phyloP scores from a whole-genome alignment of 2,888 invertebrate genomes.

The Seira sanloemensis region DNA sequence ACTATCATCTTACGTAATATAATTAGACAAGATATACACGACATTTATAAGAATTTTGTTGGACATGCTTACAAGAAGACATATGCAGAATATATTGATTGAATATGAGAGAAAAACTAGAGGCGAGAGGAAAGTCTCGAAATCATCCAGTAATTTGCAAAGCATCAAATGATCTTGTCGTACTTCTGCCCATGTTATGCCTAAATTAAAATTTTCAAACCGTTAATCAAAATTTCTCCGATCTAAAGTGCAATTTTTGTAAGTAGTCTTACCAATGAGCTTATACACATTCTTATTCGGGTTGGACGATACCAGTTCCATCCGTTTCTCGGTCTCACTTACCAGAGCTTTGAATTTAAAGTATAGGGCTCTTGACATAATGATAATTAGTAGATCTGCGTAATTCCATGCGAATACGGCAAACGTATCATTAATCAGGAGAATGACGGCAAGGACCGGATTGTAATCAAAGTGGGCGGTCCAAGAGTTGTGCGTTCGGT shows the following conservation, averaged over 20 bases:
- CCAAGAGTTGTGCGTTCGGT: constrained; percentile 62
- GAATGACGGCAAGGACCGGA: constrained; percentile 27
- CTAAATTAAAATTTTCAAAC: background rate
- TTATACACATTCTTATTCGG: no score
- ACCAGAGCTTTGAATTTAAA: constrained; percentile 66
- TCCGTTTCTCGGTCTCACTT: constrained; percentile 34
- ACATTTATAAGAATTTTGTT: no score
- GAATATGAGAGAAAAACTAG: constrained; percentile 67
- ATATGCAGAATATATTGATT: constrained; percentile 64
- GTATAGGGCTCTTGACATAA: constrained; percentile 63
- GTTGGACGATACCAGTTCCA: no score
- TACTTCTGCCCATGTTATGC: constrained; percentile 60
- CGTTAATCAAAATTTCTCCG: background rate
- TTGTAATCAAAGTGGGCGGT: constrained; percentile 41
- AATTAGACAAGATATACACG: no score
- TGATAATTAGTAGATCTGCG: constrained; percentile 60
- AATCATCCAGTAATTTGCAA: constrained; percentile 62
- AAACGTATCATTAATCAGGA: constrained; percentile 49
- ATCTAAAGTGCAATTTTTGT: no score
- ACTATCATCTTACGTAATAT: no score
- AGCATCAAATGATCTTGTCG: constrained; percentile 66
- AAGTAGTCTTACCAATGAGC: no score
- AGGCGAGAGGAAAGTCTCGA: constrained; percentile 66
- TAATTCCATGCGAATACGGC: constrained; percentile 55
- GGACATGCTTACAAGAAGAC: constrained; percentile 54